A percentile compares a stretch with the other conserved stretches of the same genome.
Conservation (phyloP, 2,113 vertebrate species). For the Xiphophorus maculatus region DNA sequence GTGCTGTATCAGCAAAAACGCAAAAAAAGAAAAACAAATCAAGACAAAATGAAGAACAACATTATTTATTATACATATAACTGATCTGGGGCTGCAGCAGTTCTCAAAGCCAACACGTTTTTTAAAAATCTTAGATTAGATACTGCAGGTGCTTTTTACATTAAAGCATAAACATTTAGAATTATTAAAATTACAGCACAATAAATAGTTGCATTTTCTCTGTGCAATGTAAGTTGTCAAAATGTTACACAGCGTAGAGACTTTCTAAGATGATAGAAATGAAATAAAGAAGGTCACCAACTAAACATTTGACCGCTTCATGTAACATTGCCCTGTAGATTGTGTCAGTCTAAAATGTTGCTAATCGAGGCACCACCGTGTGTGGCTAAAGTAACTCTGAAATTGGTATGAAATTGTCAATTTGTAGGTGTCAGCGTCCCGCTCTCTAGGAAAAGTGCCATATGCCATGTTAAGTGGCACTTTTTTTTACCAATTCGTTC, state of each 20-base stretch:
- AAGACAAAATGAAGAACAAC: background rate
- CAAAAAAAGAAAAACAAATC: background rate
- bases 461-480: conserved; percentile 76
- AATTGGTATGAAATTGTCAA: conserved; percentile 84
- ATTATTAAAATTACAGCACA: no score
- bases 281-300: background rate
- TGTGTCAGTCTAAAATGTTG: background rate
- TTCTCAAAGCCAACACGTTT: no score
- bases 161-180: background rate
- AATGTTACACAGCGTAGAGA: background rate
- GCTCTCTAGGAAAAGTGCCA: conserved; percentile 59
- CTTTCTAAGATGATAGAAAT: background rate
- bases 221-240: no score
- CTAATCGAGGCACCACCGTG: conserved; percentile 48
- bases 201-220: no score
- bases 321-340: background rate
- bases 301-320: background rate
- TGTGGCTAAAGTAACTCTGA: conserved; percentile 72
- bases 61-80: background rate
- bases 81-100: background rate
- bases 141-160: background rate
- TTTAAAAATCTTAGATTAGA: background rate
- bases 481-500: conserved; percentile 80
- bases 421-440: conserved; percentile 78
- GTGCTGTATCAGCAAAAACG: conserved; percentile 34